Evolutionary conservation across 2,797 vertebrate species (phyloP), one percentile per base, ranked within the genome.

Genomic region (Danionella dracula): DNA sequence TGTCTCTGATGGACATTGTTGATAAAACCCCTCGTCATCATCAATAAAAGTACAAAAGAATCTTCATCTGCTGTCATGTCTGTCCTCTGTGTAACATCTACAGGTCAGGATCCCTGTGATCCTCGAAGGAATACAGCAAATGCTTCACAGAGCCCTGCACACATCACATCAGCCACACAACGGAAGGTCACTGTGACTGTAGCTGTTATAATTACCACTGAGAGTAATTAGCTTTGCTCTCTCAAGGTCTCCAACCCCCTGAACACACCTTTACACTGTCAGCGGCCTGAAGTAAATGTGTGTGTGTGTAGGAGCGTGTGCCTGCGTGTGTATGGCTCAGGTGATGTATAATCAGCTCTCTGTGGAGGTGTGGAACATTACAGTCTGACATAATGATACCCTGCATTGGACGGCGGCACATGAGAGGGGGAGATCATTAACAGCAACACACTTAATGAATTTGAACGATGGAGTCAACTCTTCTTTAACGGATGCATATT

Each of bases 221-320:
- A 86, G 87, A 79, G 82, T 86, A 85, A 89, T 88, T 87, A 86
- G 82, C 83, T 85, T 81, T 77, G 75, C 73, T 82, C 76, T 78
- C 77, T 78, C 78, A 69, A 76, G 82, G 84, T 82, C 81, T 81
- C 76, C 41, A 59, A 75, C 37, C 61, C 73, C 79, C 70, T 65
- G 62, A 62, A 62, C 78, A 84, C 85, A 85, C 83, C 80, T 88
- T 82, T 80, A 72, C 70, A 76, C 76, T 66, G 78, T 85, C 83
- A 81, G 50, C 21, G 27, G 31, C 48, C 44, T 23, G 42, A n/a
- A 53, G 17, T 64, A 37, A 37, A 35, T 4, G 16, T 58, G 64
- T 49, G 35, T 17, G 1, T 63, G 59, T 69, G 19, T 76, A 41
- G 57, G 42, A 50, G 55, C 53, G 20, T 57, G 40, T 61, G 44